These are phyloP conservation scores for Cryptocephalus moraei DNA, from an alignment of 2,888 invertebrate genomes.

Conservation along the genomic window DNA sequence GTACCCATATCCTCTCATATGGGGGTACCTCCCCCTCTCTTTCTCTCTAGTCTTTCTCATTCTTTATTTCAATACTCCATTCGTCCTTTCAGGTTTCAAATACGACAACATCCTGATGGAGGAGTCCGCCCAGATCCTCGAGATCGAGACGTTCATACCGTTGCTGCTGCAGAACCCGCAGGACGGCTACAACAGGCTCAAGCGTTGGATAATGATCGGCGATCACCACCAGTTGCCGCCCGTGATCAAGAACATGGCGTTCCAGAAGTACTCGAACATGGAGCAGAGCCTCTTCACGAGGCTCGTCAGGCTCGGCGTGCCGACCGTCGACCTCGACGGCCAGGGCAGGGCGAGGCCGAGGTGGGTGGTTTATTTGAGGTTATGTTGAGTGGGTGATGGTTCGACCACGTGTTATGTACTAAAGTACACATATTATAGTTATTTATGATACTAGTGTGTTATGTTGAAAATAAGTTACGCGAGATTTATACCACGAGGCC, in stretches of 20 bases:
- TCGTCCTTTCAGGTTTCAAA: conserved; percentile 56
- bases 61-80: background rate
- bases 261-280: conserved; percentile 99
- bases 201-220: conserved; percentile 99
- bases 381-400: too few relatives aligned
- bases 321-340: conserved; percentile 93
- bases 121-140: conserved; percentile 96
- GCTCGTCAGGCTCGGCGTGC: conserved; percentile 91
- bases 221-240: conserved; percentile 99
- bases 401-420: too few relatives aligned
- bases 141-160: conserved; percentile 99
- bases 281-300: conserved; percentile 97
- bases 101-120: conserved; percentile 99
- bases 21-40: background rate
- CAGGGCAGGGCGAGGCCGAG: conserved; percentile 90
- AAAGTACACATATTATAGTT: too few relatives aligned
- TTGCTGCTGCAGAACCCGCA: conserved; percentile 96
- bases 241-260: conserved; percentile 99
- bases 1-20: too few relatives aligned
- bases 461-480: too few relatives aligned
- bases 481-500: too few relatives aligned
- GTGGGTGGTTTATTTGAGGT: conserved; percentile 29
- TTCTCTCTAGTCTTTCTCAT: background rate
- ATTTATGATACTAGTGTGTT: too few relatives aligned
- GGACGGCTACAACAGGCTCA: conserved; percentile 89